Evolutionary conservation across 2,113 vertebrate genomes (phyloP), one percentile per base, ranked within the genome.

Genomic region (Sciurus niger): DNA sequence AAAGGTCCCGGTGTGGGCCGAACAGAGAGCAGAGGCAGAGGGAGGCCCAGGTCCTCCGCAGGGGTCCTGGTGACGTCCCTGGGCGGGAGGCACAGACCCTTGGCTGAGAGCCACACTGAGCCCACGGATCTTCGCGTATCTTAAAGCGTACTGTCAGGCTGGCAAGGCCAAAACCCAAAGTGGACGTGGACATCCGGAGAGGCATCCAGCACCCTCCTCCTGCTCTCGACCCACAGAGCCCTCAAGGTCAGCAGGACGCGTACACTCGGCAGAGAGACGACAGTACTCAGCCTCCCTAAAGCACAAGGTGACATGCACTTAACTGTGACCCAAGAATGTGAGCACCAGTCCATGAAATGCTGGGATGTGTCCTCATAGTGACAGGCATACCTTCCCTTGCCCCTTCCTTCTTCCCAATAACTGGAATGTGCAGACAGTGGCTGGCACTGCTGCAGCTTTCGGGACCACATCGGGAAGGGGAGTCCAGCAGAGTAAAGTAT

Each of bases 31-130:
- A 68, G 58, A 37, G 40, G 43, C 73, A n/a, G 82, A 1, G 43
- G 11, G 46, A 43, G 30, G 34, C 0, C 12, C 46, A 28, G 2
- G 1, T 9, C 5, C 24, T 17, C 46, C 48, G 48, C 8, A 22
- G 17, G 55, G 12, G 16, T 32, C 40, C 22, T 30, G 74, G 74
- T 40, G 28, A 17, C 1, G 0, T 13, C 14, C 8, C 53, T n/a
- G 1, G 1, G 34, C 43, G 34, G 3, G 14, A 28, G 8, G 3
- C 28, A 0, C 1, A 55, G 46, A 34, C 80, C 43, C 46, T 43
- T 48, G 55, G 13, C 1, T 0, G 0, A 14, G 53, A 74, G 30
- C 17, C 37, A 6, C 22, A 53, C n/a, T 13, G 24, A 8, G 4
- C 25, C n/a, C 13, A 68, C 1, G 24, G 3, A 22, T 18, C 77